A percentile compares a stretch with the other conserved stretches of the same genome.
These are phyloP conservation scores for Poliocrania exsul DNA, from an alignment of 2,797 vertebrate species.

Conservation along the genomic window DNA sequence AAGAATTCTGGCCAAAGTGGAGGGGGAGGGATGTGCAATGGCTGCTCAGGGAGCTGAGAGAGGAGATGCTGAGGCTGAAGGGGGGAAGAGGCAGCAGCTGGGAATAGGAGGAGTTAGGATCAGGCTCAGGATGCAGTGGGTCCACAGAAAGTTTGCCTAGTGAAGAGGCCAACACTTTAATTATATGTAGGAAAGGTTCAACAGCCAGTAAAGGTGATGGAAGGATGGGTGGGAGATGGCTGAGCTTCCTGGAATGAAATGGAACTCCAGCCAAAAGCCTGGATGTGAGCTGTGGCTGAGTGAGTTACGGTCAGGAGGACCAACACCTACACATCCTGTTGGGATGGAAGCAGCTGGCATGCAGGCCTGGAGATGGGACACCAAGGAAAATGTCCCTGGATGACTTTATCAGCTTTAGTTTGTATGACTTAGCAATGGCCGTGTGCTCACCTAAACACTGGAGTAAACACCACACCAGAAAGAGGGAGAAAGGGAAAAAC, in stretches of 20 bases:
- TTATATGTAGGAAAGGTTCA: not conserved
- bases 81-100: not conserved
- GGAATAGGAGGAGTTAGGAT: not conserved
- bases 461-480: not conserved
- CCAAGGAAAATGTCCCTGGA: fast-evolving
- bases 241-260: not conserved
- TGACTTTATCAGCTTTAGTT: not conserved
- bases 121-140: not conserved
- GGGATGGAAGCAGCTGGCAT: not conserved
- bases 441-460: fast-evolving
- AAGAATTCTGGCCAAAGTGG: not conserved
- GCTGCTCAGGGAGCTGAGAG: not conserved
- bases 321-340: not conserved
- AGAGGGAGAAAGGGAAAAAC: not conserved
- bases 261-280: not conserved
- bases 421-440: fast-evolving
- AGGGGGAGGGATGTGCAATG: not conserved
- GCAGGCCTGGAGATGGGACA: not conserved
- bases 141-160: not conserved
- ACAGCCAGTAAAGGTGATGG: not conserved
- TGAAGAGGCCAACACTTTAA: not conserved
- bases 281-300: fast-evolving
- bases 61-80: not conserved
- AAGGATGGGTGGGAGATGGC: not conserved
- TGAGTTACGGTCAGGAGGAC: not conserved